phyloP scores from a whole-genome alignment of 2,797 vertebrate genomes.

The Glyptemys insculpta region DNA sequence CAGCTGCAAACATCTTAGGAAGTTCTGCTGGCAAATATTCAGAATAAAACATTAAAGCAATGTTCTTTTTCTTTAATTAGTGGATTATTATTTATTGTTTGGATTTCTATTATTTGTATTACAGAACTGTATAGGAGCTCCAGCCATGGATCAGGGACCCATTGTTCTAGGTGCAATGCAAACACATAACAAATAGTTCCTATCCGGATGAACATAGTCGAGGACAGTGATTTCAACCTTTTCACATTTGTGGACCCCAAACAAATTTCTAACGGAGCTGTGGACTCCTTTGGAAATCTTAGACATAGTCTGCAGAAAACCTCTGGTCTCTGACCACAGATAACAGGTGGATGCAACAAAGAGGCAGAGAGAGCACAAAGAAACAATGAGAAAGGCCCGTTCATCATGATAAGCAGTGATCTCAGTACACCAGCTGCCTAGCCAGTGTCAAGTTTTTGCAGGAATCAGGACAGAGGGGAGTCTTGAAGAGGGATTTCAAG shows the following conservation, averaged over 20 bases:
- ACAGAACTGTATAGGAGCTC: not conserved
- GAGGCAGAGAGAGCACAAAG: not conserved
- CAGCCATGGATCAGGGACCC: not conserved
- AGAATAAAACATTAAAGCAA: not conserved
- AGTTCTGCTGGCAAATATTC: not conserved
- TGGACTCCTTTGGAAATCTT: not conserved
- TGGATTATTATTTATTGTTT: not conserved
- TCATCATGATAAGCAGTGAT: not conserved
- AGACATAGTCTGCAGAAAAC: not conserved
- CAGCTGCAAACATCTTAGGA: not conserved
- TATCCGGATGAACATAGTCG: not conserved
- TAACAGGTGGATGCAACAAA: not conserved
- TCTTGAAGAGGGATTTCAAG: conserved; percentile 18
- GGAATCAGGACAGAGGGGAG: not conserved
- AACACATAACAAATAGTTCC: not conserved
- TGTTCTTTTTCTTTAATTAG: not conserved
- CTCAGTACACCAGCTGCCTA: not conserved
- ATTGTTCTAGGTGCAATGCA: not conserved
- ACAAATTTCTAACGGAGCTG: not conserved
- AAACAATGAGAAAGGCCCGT: not conserved
- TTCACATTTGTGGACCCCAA: not conserved
- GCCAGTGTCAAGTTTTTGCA: not conserved
- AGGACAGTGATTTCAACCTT: not conserved
- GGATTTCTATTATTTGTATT: not conserved
- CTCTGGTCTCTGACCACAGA: not conserved